These are phyloP conservation scores for Porites rus DNA, from an alignment of 92 coral and sea anemone genomes.

Conservation along the genomic window DNA sequence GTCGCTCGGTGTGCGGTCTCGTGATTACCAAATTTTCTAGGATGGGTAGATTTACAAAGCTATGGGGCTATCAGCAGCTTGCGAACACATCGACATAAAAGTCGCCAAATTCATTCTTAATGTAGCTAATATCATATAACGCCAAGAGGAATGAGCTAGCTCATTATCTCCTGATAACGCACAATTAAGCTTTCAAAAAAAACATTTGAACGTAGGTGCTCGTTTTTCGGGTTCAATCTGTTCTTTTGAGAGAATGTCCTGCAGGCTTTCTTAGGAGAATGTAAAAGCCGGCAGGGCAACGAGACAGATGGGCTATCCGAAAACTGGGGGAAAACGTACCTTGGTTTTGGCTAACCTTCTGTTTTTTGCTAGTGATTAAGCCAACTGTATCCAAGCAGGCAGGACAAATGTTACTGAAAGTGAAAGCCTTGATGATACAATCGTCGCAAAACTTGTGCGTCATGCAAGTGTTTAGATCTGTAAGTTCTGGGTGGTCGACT, in stretches of 20 bases:
- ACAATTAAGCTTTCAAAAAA: no score
- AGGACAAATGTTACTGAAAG: conserved; percentile 10
- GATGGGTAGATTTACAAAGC: no score
- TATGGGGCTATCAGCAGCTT: no score
- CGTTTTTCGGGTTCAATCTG: no score
- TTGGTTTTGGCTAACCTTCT: background rate
- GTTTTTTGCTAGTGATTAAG: background rate
- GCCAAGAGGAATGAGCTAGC: background rate
- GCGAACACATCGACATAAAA: background rate
- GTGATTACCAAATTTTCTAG: no score
- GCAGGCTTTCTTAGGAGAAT: background rate
- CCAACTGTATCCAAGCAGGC: conserved; percentile 25
- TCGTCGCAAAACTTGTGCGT: conserved; percentile 38
- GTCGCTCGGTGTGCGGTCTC: no score
- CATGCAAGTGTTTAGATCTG: conserved; percentile 7
- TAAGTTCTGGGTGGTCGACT: conserved; percentile 22
- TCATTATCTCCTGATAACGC: background rate
- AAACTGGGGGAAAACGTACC: background rate
- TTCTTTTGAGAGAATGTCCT: no score
- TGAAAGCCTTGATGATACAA: conserved; percentile 20
- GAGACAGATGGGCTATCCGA: background rate
- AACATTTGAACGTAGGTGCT: no score
- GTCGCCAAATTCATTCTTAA: no score
- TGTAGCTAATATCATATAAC: no score
- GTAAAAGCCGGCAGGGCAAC: background rate